phyloP scores from a whole-genome alignment of 2,113 vertebrate genomes.

The Pardalotus punctatus region DNA sequence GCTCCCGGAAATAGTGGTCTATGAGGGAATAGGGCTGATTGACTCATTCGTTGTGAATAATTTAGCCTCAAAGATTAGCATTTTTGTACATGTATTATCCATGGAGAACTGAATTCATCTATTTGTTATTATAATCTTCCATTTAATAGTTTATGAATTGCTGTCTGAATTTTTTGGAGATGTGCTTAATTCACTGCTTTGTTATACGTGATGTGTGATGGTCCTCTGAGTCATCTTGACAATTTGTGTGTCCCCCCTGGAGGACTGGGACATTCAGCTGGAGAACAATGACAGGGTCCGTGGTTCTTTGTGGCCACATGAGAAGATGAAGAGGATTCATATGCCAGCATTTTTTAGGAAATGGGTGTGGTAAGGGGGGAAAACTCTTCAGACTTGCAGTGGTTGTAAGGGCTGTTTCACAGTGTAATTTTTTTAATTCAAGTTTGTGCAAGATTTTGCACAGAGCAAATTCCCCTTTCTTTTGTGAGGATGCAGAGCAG shows the following conservation, averaged over 20 bases:
- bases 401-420: not conserved
- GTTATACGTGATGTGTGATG: not conserved
- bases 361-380: rapidly evolving
- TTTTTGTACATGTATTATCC: constrained; percentile 23
- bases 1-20: constrained; percentile 1
- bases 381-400: not conserved
- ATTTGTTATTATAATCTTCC: constrained; percentile 46
- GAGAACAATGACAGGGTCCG: not conserved
- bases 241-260: not conserved
- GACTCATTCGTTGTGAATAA: constrained; percentile 33
- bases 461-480: not conserved
- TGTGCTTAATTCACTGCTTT: not conserved
- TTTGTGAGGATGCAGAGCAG: not conserved
- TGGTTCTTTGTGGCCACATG: not conserved
- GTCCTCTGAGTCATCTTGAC: not conserved
- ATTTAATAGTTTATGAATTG: constrained; percentile 30
- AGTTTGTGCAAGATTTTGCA: not conserved
- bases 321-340: not conserved
- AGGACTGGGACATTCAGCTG: not conserved
- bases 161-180: not conserved
- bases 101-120: not conserved
- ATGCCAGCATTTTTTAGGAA: not conserved
- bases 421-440: not conserved
- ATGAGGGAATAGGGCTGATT: constrained; percentile 20
- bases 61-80: constrained; percentile 43